Evolutionary conservation across 2,113 vertebrate genomes (phyloP), one percentile per base, ranked within the genome.

Genomic region (Castor canadensis): DNA sequence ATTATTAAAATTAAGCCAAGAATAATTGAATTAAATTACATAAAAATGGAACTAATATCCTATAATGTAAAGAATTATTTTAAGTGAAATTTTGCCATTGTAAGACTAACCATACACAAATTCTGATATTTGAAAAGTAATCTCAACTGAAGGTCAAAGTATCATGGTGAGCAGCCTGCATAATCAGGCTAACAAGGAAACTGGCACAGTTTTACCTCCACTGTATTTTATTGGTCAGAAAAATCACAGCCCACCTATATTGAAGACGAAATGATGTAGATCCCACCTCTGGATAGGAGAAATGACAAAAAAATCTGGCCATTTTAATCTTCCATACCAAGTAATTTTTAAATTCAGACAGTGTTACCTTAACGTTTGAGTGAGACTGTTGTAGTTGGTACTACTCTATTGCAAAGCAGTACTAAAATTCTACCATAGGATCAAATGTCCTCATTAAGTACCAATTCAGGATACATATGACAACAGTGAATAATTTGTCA

Each of bases 401-500:
- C 83, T 92, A 64, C 38, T 96, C 45, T 30, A 87, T 79, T 89
- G 71, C 72, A 87, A 97, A 91, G 75, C 47, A 94, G 6, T 84
- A 80, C 32, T 84, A 77, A 97, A 94, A 91, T 94, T 94, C 81
- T 87, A 75, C 52, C 60, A 67, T 67, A 81, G 38, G 66, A 94
- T 90, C 64, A 85, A 52, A 87, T 97, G 52, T 69, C 83, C 79
- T 89, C 54, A 82, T 92, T 92, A 90, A 93, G 71, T 62, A 75
- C 66, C 32, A 92, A 85, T 85, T 92, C 84, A 92, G 87, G 62
- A 83, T 89, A 60, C 28, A 72, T 71, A 92, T 71, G 87, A 96
- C 62, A 96, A 62, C 45, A 89, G 62, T 94, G 80, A 91, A 95
- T 96, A 97, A 98, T 97, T 92, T 92, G 60, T 87, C 81, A 94